Conservation (phyloP, 2,888 invertebrate genomes). For the Lacanobia oleracea region DNA sequence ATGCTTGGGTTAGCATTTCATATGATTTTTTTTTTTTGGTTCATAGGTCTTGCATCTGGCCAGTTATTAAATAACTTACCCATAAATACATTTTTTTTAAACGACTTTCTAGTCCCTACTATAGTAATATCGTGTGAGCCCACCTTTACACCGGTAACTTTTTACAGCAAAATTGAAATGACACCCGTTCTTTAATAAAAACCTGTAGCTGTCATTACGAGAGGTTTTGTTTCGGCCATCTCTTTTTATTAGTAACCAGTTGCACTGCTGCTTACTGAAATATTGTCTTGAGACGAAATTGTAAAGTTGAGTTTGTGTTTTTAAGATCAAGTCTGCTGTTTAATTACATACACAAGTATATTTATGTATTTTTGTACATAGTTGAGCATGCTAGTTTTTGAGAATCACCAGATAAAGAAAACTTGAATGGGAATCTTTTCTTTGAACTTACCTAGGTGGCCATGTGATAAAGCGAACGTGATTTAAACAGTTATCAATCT, state of each 20-base stretch:
- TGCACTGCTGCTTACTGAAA: slow-evolving; percentile 19
- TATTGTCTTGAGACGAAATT: slow-evolving; percentile 15
- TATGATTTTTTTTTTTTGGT: too few species aligned
- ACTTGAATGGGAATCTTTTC: too few species aligned
- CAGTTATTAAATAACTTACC: background rate
- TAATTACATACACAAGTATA: too few species aligned
- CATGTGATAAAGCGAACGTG: too few species aligned
- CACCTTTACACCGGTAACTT: slow-evolving; percentile 36
- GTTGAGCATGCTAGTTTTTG: too few species aligned
- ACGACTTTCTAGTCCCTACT: background rate
- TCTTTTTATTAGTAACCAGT: slow-evolving; percentile 39
- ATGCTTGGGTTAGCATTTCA: too few species aligned
- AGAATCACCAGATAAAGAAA: too few species aligned
- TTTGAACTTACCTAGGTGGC: too few species aligned
- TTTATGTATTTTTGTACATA: too few species aligned
- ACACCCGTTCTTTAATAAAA: slow-evolving; percentile 58
- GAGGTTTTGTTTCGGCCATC: slow-evolving; percentile 46
- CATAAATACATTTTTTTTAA: background rate
- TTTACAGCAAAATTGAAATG: slow-evolving; percentile 55
- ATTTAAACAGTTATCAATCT: too few species aligned
- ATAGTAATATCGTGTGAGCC: slow-evolving; percentile 13
- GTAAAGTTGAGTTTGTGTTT: background rate
- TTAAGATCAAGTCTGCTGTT: background rate
- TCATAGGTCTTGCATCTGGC: background rate
- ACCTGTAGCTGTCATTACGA: slow-evolving; percentile 50